Base-by-base conservation (phyloP, 2,888 invertebrate species). In the Standfussiana lucernea region DNA sequence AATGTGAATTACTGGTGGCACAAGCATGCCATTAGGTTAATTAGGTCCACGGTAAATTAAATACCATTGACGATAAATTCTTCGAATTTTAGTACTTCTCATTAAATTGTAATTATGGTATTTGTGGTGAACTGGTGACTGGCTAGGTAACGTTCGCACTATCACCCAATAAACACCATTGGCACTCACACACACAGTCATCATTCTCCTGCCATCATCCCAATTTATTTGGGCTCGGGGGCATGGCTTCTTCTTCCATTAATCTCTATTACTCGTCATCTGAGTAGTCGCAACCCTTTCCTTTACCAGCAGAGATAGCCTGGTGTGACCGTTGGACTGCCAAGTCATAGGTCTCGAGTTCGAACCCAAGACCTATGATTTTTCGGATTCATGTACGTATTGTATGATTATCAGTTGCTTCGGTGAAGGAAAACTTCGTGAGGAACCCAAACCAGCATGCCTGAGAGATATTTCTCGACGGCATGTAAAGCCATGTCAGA, bases 41-140 rank as follows among this genome's bases (percentile, higher is more conserved):
- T 80, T 53, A 83, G 28, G 47, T 65, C 32, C 47, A 11, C 56
- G 24, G 18, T 61, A n/a, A 78, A 56, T 73, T 21, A 78, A 47
- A 66, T 79, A 32, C 65, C 42, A 37, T 42, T 84, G 15, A 47
- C 59, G 50, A 53, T 40, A 45, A 66, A 69, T 61, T 65, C 18
- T 45, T 50, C 21, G 32, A 53, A 37, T 76, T 75, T 62, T 24
- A 15, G 35, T 42, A 42, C 24, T 37, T 73, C 66, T 61, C 45
- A 32, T 13, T 42, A 61, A 80, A 50, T 28, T 35, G 13, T 67
- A 10, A 21, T 69, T 37, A 28, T 45, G 18, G 15, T 35, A 18
- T 45, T 53, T 59, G 1, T 56, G 2, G 42, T 42, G 35, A 18
- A 1, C 32, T 56, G 2, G 42, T 42, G 35, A 18, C 2, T 42